Conservation (phyloP, 1,140 invertebrate genomes). For the Drosophila pachea region DNA sequence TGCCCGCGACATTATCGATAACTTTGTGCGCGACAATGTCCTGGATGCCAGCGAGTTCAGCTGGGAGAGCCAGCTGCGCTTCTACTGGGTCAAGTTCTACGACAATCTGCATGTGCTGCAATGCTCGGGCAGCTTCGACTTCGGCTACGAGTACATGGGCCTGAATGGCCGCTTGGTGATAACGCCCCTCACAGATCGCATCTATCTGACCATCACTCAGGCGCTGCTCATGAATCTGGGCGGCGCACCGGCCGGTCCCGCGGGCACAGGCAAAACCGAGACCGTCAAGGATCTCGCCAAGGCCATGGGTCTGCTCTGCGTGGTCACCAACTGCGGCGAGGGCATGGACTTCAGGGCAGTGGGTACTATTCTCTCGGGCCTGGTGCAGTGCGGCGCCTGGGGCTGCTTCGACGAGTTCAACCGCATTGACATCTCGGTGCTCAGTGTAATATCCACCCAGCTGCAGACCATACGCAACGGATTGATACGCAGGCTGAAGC, state of each 20-base stretch:
- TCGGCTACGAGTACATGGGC: constrained; percentile 97
- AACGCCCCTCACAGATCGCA: constrained; percentile 93
- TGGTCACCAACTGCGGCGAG: constrained; percentile 95
- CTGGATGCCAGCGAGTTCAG: constrained; percentile 91
- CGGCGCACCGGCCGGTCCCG: constrained; percentile 88
- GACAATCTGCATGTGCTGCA: constrained; percentile 91
- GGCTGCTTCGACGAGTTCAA: constrained; percentile 96
- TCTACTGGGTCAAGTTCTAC: constrained; percentile 91
- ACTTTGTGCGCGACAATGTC: constrained; percentile 91
- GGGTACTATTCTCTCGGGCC: constrained; percentile 89
- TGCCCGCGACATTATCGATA: constrained; percentile 91
- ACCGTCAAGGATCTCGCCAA: constrained; percentile 94
- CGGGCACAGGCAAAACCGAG: constrained; percentile 94
- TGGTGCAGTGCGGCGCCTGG: constrained; percentile 88
- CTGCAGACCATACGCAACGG: constrained; percentile 92
- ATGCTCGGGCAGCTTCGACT: constrained; percentile 91
- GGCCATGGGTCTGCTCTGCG: constrained; percentile 90
- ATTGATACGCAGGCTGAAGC: constrained; percentile 85
- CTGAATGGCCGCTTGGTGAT: constrained; percentile 93
- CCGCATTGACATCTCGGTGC: constrained; percentile 91
- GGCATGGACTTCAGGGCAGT: constrained; percentile 94
- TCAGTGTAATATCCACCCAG: constrained; percentile 94
- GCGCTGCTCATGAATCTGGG: constrained; percentile 93
- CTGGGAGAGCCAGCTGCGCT: constrained; percentile 95
- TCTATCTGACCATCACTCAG: constrained; percentile 94